These are phyloP conservation scores for Neoniphon sammara DNA, from an alignment of 2,797 vertebrate genomes.

Conservation along the genomic window DNA sequence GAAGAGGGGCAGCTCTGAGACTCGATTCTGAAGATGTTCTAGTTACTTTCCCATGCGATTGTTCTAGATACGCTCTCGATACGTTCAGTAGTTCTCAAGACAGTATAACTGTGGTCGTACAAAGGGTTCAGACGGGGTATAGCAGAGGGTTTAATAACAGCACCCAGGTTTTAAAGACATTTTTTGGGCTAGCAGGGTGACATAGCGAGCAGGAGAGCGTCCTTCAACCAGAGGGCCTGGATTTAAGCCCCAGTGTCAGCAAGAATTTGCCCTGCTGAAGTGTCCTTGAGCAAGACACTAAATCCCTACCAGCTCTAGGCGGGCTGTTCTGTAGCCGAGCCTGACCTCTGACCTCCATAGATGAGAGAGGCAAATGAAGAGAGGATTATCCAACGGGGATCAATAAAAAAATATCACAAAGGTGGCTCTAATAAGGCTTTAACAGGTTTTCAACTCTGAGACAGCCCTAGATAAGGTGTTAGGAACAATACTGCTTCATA, in stretches of 20 bases:
- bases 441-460: constrained; percentile 8
- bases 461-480: background rate
- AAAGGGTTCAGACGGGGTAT: too few relatives aligned
- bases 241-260: background rate
- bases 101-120: background rate
- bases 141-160: constrained; percentile 15
- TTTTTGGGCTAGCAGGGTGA: constrained; percentile 5
- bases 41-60: constrained; percentile 22
- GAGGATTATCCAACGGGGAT: constrained; percentile 9
- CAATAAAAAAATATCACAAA: constrained; percentile 10
- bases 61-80: too few relatives aligned
- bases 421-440: constrained; percentile 7
- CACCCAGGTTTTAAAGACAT: constrained; percentile 19
- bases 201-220: constrained; percentile 13
- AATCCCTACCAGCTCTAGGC: constrained; percentile 19
- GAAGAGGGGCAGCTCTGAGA: constrained; percentile 96
- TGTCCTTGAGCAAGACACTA: constrained; percentile 4
- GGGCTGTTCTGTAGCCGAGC: constrained; percentile 43
- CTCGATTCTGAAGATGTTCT: constrained; percentile 87
- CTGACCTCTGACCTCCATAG: constrained; percentile 40
- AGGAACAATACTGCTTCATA: constrained; percentile 1
- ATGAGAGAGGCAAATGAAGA: constrained; percentile 1
- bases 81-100: constrained; percentile 29
- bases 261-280: background rate
- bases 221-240: background rate